These are phyloP conservation scores for Gymnoscopelus microlampas DNA, from an alignment of 2,797 vertebrate species.

Conservation along the genomic window DNA sequence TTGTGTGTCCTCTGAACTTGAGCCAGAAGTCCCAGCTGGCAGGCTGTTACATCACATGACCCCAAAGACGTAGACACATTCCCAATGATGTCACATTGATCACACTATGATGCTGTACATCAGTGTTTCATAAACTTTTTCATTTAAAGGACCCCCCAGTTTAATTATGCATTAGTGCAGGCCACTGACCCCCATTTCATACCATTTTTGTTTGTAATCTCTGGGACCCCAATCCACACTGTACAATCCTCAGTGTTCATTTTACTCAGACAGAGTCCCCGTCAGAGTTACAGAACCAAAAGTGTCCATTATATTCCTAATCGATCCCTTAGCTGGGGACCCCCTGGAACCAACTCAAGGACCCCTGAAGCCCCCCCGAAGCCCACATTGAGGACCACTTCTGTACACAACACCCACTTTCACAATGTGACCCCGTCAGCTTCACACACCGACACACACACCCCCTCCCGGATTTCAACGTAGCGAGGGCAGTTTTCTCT, in stretches of 20 bases:
- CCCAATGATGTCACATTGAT: slow-evolving; percentile 22
- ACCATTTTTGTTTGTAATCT: background rate
- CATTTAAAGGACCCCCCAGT: slow-evolving; percentile 19
- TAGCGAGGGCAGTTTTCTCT: slow-evolving; percentile 12
- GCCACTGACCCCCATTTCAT: too few relatives aligned
- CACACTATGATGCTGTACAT: slow-evolving; percentile 13
- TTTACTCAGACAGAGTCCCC: too few relatives aligned
- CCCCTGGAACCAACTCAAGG: too few relatives aligned
- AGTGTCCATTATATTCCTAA: too few relatives aligned
- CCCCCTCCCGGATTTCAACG: slow-evolving; percentile 37
- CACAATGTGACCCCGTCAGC: slow-evolving; percentile 35
- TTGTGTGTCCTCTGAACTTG: slow-evolving; percentile 74
- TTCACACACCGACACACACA: slow-evolving; percentile 32
- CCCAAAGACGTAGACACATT: slow-evolving; percentile 48
- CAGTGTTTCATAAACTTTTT: background rate
- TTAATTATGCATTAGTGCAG: too few relatives aligned
- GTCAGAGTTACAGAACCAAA: too few relatives aligned
- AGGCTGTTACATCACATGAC: slow-evolving; percentile 63
- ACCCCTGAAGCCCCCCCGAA: too few relatives aligned
- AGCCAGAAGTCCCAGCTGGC: slow-evolving; percentile 75
- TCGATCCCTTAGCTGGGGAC: too few relatives aligned
- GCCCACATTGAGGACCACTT: background rate
- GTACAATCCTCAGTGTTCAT: too few relatives aligned
- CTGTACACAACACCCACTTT: background rate
- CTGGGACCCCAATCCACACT: background rate